Evolutionary conservation across 2,113 vertebrate genomes (phyloP).

Genomic region (Dicrurus megarhynchus): DNA sequence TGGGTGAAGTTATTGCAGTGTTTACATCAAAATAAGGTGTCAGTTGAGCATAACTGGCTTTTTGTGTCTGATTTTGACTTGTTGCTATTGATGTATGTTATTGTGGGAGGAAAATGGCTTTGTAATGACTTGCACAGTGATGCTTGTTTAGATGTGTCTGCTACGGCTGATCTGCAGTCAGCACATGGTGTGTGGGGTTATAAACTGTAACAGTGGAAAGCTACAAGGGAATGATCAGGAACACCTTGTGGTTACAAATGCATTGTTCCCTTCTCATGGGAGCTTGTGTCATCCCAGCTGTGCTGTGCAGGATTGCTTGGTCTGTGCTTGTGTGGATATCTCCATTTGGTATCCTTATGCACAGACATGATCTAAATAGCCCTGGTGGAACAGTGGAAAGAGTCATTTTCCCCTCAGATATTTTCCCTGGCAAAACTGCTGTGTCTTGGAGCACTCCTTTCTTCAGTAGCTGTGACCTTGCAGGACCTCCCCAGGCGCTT

Average conservation of each 20-base stretch:
- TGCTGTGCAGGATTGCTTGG: neutral
- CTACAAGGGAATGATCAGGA: neutral
- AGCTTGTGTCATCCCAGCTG: neutral
- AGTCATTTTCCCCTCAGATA: neutral
- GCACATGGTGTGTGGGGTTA: neutral
- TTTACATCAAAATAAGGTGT: neutral
- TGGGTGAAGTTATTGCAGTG: neutral
- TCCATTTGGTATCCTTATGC: neutral
- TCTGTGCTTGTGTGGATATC: neutral
- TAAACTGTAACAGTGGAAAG: neutral
- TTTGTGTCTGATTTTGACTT: neutral
- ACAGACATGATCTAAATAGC: neutral
- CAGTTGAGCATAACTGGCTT: neutral
- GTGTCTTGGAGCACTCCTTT: neutral
- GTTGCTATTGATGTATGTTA: neutral
- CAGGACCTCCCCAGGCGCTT: rapidly evolving
- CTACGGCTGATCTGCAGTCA: neutral
- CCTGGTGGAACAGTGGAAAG: neutral
- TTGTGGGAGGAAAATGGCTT: neutral
- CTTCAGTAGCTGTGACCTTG: neutral
- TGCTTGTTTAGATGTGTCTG: neutral
- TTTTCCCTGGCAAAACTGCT: neutral
- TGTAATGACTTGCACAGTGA: neutral
- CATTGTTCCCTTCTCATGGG: rapidly evolving
- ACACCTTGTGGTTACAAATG: neutral